Evolutionary conservation across 1,140 invertebrate genomes (phyloP).

Genomic region (Hycleus phaleratus): DNA sequence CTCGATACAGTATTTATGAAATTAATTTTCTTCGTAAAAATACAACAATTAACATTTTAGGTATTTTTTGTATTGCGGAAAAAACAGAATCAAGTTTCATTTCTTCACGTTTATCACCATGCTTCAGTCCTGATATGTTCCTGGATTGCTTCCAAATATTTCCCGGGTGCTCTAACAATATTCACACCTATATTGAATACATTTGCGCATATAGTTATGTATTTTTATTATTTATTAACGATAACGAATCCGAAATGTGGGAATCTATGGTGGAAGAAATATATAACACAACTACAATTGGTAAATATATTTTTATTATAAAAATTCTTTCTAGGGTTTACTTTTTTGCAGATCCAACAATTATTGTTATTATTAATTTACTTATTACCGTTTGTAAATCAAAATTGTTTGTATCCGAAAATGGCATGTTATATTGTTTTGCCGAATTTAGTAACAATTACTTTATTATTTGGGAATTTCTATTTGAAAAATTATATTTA

Average conservation of each 20-base stretch:
- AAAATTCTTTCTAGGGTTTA: too few relatives aligned
- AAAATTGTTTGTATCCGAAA: background rate
- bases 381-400: background rate
- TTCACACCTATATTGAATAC: constrained; percentile 60
- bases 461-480: too few relatives aligned
- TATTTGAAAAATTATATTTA: too few relatives aligned
- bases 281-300: constrained; percentile 57
- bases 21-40: background rate
- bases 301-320: background rate
- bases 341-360: background rate
- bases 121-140: constrained; percentile 60
- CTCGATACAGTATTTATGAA: background rate
- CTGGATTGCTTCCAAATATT: constrained; percentile 56
- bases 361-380: background rate
- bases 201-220: constrained; percentile 73
- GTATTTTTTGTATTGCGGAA: constrained; percentile 83
- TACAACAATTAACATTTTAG: constrained; percentile 36
- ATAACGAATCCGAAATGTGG: constrained; percentile 51
- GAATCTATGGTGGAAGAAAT: constrained; percentile 65
- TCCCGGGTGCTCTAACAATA: constrained; percentile 55
- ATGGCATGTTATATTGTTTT: too few relatives aligned
- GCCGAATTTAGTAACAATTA: too few relatives aligned
- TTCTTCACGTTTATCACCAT: constrained; percentile 86
- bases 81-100: constrained; percentile 75
- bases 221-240: constrained; percentile 68